Evolutionary conservation across 2,113 vertebrate species (phyloP).

Genomic region (Clinocottus analis): DNA sequence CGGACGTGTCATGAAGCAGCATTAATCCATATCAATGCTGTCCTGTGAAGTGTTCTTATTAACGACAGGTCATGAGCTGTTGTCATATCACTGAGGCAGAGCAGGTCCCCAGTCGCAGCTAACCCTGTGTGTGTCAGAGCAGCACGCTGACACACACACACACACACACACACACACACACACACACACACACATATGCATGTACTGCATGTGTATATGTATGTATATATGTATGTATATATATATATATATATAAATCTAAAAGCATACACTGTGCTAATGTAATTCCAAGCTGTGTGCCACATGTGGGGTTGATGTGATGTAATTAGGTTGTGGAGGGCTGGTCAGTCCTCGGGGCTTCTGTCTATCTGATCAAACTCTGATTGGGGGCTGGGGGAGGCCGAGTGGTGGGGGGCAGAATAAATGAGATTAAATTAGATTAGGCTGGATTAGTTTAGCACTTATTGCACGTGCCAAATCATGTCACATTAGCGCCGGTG

Average conservation of each 20-base stretch:
- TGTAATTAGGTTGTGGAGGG: constrained; percentile 76
- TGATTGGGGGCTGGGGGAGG: constrained; percentile 66
- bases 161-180: constrained; percentile 7
- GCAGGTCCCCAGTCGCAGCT: constrained; percentile 26
- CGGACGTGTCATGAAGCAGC: constrained; percentile 34
- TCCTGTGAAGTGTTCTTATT: constrained; percentile 51
- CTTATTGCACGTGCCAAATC: constrained; percentile 84
- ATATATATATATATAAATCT: constrained; percentile 32
- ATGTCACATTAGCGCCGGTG: constrained; percentile 81
- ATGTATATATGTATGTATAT: constrained; percentile 15
- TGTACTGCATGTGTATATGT: too few species aligned
- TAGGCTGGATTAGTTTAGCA: constrained; percentile 83
- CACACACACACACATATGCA: constrained; percentile 7
- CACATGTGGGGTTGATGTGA: constrained; percentile 77
- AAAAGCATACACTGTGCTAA: constrained; percentile 64
- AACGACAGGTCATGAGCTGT: constrained; percentile 56
- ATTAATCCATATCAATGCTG: constrained; percentile 55
- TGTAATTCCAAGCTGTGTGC: constrained; percentile 74
- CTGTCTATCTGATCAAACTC: constrained; percentile 77
- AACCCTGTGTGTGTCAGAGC: constrained; percentile 32
- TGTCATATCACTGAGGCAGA: constrained; percentile 37
- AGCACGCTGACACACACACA: constrained; percentile 11
- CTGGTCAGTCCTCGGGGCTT: constrained; percentile 77
- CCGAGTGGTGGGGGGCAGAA: constrained; percentile 58
- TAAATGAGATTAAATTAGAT: constrained; percentile 82